Evolutionary conservation across 1,140 invertebrate species (phyloP), one percentile per base, ranked within the genome.

Genomic region (Ruditapes philippinarum): DNA sequence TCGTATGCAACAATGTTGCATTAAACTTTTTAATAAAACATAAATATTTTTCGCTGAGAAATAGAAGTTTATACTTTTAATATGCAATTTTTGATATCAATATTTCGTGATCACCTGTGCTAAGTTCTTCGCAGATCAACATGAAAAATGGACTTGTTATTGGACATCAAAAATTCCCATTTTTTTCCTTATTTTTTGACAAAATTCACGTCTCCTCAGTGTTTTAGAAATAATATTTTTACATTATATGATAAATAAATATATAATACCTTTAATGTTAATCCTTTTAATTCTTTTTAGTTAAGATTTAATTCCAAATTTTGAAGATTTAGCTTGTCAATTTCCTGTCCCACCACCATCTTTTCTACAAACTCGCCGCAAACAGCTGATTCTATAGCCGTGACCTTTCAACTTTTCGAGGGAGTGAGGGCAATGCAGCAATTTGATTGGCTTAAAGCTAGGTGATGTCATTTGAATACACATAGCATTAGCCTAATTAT

Each of bases 401-500:
- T 88, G 86, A 88, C 86, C 74, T 88, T 80, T 70, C 45, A 31
- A 73, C 62, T 88, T 80, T 28, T 31, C 19, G 76, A 81, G 78
- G 86, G 86, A 88, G 86, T 88, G 86, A 88, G 42, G 25, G 31
- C 11, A 36, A 28, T 49, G 45, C 12, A 57, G 76, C 60, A 2
- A 25, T 88, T 68, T 88, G 76, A 88, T 88, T 88, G 86, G 86
- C 49, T 36, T 11, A 81, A 81, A 70, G 60, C 57, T 62, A 25
- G 76, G 54, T 88, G 85, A 88, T 80, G 76, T 88, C 85, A 88
- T 78, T 78, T 28, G 78, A 80, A 80, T 80, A 65, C 65, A 51
- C 76, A 88, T 88, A 88, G n/a, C 33, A 88, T 88, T 88, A 88
- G 54, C 86, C 86, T 88, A 88, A 57, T 70, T 88, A 42, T 76